These are phyloP conservation scores for Sarcophaga peregrina DNA, from an alignment of 1,140 invertebrate genomes.

Conservation along the genomic window DNA sequence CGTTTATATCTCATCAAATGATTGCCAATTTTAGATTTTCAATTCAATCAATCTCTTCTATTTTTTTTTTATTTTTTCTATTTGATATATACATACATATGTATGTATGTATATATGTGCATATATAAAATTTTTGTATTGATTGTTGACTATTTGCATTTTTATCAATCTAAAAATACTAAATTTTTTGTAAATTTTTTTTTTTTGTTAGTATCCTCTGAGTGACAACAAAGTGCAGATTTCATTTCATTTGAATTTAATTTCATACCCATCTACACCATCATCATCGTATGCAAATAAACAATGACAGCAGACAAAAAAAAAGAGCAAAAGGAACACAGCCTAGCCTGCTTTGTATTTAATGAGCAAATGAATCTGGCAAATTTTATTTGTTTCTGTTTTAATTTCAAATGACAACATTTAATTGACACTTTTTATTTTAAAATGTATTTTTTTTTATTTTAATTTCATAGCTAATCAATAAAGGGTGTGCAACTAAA, in stretches of 20 bases:
- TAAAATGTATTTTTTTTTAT: not conserved
- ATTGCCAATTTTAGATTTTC: constrained; percentile 22
- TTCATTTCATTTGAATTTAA: constrained; percentile 1
- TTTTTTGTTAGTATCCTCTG: not conserved
- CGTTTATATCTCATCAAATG: constrained; percentile 36
- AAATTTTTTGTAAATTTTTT: not conserved
- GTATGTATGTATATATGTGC: too few relatives aligned
- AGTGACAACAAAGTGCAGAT: not conserved
- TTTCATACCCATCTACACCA: not conserved
- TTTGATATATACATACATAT: not conserved
- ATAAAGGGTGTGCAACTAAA: too few relatives aligned
- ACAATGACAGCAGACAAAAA: too few relatives aligned
- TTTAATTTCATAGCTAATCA: too few relatives aligned
- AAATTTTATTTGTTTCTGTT: not conserved
- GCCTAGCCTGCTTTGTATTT: not conserved
- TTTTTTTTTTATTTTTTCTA: not conserved
- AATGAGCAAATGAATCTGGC: not conserved
- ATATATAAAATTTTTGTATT: not conserved
- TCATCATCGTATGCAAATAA: too few relatives aligned
- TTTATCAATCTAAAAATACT: constrained; percentile 8
- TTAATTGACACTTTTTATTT: not conserved
- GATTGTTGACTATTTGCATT: not conserved
- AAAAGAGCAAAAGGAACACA: not conserved
- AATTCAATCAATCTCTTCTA: not conserved
- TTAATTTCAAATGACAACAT: not conserved